Percentiles rank a stretch among this genome's conserved stretches.
These are phyloP conservation scores for Eulemur coronatus DNA, from an alignment of 2,797 vertebrate genomes.

Conservation along the genomic window DNA sequence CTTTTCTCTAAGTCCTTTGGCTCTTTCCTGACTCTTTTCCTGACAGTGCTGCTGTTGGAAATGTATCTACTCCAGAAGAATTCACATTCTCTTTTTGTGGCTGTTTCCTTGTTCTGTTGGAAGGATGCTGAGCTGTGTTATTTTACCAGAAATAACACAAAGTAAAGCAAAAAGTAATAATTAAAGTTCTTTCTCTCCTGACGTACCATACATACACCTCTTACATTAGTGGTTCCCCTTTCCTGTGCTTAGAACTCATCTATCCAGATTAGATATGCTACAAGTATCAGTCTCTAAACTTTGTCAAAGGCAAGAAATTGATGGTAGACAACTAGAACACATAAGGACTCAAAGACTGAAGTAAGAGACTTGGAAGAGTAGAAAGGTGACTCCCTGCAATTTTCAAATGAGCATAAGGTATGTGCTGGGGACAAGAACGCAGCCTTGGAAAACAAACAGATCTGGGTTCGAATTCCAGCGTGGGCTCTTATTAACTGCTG, in stretches of 20 bases:
- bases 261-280: neutral
- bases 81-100: neutral
- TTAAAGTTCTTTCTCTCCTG: neutral
- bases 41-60: neutral
- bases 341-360: neutral
- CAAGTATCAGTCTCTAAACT: neutral
- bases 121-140: neutral
- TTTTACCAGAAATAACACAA: conserved; percentile 30
- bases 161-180: conserved; percentile 10
- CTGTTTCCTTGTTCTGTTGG: neutral
- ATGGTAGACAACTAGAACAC: neutral
- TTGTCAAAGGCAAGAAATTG: conserved; percentile 5
- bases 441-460: neutral
- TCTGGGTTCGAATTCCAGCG: conserved; percentile 18
- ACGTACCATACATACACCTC: neutral
- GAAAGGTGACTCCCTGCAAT: neutral
- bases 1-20: neutral
- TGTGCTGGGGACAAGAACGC: neutral
- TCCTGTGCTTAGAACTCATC: neutral
- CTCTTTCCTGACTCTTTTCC: neutral
- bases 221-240: neutral
- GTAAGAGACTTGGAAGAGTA: neutral
- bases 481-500: neutral
- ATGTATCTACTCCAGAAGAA: neutral
- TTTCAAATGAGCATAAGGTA: neutral